Evolutionary conservation across 1,140 invertebrate species (phyloP).

Genomic region (Callitettix versicolor): DNA sequence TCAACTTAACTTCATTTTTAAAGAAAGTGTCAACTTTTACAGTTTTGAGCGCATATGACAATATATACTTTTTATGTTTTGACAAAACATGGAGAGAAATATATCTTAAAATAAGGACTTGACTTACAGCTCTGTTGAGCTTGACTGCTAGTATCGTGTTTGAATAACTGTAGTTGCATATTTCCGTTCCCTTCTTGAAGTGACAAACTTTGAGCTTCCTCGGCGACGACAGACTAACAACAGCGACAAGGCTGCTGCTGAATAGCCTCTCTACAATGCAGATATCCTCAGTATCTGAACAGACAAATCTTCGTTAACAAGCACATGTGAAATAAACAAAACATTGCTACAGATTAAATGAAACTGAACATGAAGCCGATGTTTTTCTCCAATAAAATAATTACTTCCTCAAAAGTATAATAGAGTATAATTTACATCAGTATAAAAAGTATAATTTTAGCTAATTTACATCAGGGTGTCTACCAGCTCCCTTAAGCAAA

Average conservation of each 20-base stretch:
- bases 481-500: too few species aligned
- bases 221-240: conserved; percentile 85
- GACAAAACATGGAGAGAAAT: too few species aligned
- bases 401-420: background rate
- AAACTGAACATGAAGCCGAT: background rate
- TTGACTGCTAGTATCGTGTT: conserved; percentile 95
- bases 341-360: too few species aligned
- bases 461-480: too few species aligned
- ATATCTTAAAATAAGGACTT: conserved; percentile 13
- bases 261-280: conserved; percentile 93
- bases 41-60: too few species aligned
- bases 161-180: conserved; percentile 96
- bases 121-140: conserved; percentile 84
- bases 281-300: conserved; percentile 68
- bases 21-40: too few species aligned
- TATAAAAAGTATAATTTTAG: too few species aligned
- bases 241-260: conserved; percentile 89
- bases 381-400: background rate
- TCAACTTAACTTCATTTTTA: too few species aligned
- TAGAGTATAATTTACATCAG: background rate
- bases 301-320: too few species aligned
- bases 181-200: conserved; percentile 96
- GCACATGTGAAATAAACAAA: too few species aligned
- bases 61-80: too few species aligned
- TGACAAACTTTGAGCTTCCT: conserved; percentile 93